Percentiles rank a stretch among this genome's conserved stretches.
These are phyloP conservation scores for Lipophrys pholis DNA, from an alignment of 2,113 vertebrate species.

Conservation along the genomic window DNA sequence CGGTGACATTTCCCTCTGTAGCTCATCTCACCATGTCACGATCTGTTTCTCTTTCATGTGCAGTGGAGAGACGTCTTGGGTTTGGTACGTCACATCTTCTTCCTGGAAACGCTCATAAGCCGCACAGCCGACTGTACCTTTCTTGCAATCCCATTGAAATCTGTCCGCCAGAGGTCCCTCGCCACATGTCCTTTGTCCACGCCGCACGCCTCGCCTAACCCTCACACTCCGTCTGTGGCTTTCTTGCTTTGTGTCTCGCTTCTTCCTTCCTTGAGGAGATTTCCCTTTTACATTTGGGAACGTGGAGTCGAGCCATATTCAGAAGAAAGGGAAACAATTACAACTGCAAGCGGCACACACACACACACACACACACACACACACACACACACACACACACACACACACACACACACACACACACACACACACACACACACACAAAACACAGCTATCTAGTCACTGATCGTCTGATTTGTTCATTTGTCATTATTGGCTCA, in stretches of 20 bases:
- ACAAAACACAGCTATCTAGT: background rate
- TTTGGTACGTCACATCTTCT: constrained; percentile 90
- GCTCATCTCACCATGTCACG: constrained; percentile 57
- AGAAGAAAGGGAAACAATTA: background rate
- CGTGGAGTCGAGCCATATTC: background rate
- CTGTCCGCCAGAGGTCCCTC: constrained; percentile 21
- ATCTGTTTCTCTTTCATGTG: constrained; percentile 88
- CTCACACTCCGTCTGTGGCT: background rate
- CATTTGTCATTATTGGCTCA: background rate
- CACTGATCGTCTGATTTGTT: constrained; percentile 1
- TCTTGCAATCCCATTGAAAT: constrained; percentile 22
- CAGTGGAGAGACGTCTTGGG: constrained; percentile 97
- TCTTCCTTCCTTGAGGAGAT: constrained; percentile 30
- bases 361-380: too few relatives aligned
- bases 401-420: background rate
- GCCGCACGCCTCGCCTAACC: constrained; percentile 60
- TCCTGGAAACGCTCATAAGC: constrained; percentile 30
- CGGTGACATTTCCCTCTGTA: too few relatives aligned
- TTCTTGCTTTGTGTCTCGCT: constrained; percentile 36
- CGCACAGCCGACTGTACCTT: constrained; percentile 25
- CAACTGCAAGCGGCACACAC: background rate
- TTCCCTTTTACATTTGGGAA: constrained; percentile 7
- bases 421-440: background rate
- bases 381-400: background rate
- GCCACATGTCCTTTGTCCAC: constrained; percentile 46